phyloP scores from a whole-genome alignment of 1,140 invertebrate species.

The Sycobia sp. region DNA sequence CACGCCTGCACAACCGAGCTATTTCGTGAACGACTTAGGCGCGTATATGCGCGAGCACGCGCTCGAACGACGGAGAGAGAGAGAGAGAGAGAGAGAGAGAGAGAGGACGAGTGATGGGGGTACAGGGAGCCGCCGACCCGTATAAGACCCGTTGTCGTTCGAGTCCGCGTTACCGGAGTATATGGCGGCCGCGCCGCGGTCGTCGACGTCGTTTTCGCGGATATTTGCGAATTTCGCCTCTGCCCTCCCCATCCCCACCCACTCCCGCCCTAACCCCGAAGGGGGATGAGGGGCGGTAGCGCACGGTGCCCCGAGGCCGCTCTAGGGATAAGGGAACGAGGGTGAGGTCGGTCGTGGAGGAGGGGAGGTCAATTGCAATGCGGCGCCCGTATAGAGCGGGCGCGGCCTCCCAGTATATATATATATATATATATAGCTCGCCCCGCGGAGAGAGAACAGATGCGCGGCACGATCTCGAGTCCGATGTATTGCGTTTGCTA shows the following conservation, averaged over 20 bases:
- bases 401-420: too few relatives aligned
- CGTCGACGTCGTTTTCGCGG: conserved; percentile 42
- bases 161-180: too few relatives aligned
- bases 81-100: not conserved
- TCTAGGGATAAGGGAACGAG: not conserved
- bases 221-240: conserved; percentile 54
- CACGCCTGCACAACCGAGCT: too few relatives aligned
- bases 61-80: not conserved
- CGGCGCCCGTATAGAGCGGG: conserved; percentile 50
- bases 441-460: conserved; percentile 56
- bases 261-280: too few relatives aligned
- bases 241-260: too few relatives aligned
- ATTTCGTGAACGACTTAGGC: too few relatives aligned
- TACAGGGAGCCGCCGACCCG: not conserved
- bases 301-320: not conserved
- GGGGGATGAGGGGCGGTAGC: conserved; percentile 37
- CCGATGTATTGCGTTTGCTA: conserved; percentile 61
- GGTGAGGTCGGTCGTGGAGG: not conserved
- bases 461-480: conserved; percentile 57
- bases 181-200: not conserved
- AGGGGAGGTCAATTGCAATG: conserved; percentile 54
- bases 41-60: too few relatives aligned
- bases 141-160: conserved; percentile 10
- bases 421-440: too few relatives aligned
- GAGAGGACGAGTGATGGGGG: not conserved